These are phyloP conservation scores for Lottia scabra DNA, from an alignment of 2,888 invertebrate species.

Conservation along the genomic window DNA sequence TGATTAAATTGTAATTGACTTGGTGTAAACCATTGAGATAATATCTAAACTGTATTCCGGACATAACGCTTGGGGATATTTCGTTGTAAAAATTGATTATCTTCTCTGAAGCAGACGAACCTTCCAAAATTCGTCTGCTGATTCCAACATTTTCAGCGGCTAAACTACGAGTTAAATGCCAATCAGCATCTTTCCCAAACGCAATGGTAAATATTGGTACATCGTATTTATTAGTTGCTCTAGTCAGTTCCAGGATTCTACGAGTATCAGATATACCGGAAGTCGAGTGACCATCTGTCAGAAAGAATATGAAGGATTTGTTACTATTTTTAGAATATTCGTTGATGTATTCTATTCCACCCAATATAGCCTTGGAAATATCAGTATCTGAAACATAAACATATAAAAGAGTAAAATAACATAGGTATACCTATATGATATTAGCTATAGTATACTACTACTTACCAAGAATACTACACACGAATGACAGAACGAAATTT, in stretches of 20 bases:
- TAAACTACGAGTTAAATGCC: neutral
- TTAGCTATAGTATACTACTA: no score
- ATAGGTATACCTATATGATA: no score
- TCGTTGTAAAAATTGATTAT: neutral
- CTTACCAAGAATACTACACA: no score
- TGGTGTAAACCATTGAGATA: neutral
- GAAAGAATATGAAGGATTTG: neutral
- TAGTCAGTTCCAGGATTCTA: slow-evolving; percentile 43
- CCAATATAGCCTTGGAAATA: neutral
- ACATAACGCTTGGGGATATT: neutral
- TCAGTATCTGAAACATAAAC: neutral
- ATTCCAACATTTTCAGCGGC: neutral
- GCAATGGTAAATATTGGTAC: slow-evolving; percentile 20
- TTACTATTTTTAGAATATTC: neutral
- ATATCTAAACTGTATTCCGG: neutral
- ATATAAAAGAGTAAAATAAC: no score
- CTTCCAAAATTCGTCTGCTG: neutral
- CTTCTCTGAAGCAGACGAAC: neutral
- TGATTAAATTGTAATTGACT: neutral
- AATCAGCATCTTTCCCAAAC: slow-evolving; percentile 18
- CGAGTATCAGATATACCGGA: slow-evolving; percentile 30
- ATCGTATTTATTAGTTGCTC: slow-evolving; percentile 25
- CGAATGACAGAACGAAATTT: no score
- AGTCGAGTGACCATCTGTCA: neutral
- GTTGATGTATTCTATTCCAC: neutral